Percentiles rank a stretch among this genome's conserved stretches.
These are phyloP conservation scores for Cataglyphis altisquamis DNA, from an alignment of 2,888 invertebrate genomes.

Conservation along the genomic window DNA sequence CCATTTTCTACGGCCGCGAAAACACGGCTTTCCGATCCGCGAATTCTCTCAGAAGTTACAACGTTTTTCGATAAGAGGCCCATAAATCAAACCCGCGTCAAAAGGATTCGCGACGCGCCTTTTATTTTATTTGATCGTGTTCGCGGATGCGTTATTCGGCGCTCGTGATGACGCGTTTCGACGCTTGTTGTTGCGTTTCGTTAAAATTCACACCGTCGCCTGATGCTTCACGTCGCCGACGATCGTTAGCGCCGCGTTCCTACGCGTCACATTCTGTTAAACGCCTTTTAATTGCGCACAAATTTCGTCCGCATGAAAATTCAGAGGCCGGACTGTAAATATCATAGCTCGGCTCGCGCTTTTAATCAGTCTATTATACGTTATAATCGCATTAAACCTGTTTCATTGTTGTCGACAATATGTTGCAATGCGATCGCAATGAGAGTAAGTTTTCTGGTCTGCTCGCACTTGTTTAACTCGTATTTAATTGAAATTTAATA, in stretches of 20 bases:
- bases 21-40: slow-evolving; percentile 47
- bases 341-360: not conserved
- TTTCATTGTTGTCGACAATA: not conserved
- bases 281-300: slow-evolving; percentile 51
- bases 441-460: slow-evolving; percentile 2
- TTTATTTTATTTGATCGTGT: slow-evolving; percentile 30
- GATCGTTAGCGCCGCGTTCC: slow-evolving; percentile 49
- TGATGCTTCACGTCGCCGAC: slow-evolving; percentile 43
- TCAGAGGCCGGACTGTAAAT: slow-evolving; percentile 31
- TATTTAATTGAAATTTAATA: slow-evolving; percentile 7
- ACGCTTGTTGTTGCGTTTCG: slow-evolving; percentile 35
- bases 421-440: slow-evolving; percentile 7
- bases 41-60: slow-evolving; percentile 54
- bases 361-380: slow-evolving; percentile 35
- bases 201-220: slow-evolving; percentile 56
- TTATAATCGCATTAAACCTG: slow-evolving; percentile 29
- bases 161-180: slow-evolving; percentile 31
- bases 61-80: slow-evolving; percentile 48
- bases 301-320: slow-evolving; percentile 35
- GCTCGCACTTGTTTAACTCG: slow-evolving; percentile 8
- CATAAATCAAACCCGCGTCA: slow-evolving; percentile 49
- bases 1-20: slow-evolving; percentile 10
- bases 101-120: slow-evolving; percentile 17
- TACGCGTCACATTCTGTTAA: slow-evolving; percentile 58
- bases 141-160: not conserved